These are phyloP conservation scores for Noctua janthina DNA, from an alignment of 2,888 invertebrate species.

Conservation along the genomic window DNA sequence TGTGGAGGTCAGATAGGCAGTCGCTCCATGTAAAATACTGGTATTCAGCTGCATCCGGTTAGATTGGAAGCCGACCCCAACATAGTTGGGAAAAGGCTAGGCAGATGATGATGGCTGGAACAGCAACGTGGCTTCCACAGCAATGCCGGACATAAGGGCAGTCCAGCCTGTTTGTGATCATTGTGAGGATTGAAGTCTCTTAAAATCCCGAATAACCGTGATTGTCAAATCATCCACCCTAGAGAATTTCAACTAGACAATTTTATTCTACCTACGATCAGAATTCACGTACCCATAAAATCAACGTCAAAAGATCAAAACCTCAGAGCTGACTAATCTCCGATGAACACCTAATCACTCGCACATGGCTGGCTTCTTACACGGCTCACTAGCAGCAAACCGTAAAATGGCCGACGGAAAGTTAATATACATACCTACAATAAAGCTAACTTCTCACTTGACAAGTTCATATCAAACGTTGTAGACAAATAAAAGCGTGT, in stretches of 20 bases:
- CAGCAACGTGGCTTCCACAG: too few relatives aligned
- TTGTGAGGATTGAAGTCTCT: too few relatives aligned
- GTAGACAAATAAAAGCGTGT: background rate
- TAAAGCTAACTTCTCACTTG: conserved; percentile 1
- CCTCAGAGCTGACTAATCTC: conserved; percentile 2
- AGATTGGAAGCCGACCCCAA: too few relatives aligned
- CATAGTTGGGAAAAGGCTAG: too few relatives aligned
- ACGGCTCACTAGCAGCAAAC: conserved; percentile 38
- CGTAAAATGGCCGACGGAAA: conserved; percentile 31
- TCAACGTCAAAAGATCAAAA: conserved; percentile 26
- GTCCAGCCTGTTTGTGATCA: too few relatives aligned
- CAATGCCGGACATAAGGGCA: too few relatives aligned
- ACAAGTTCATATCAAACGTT: background rate
- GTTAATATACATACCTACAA: conserved; percentile 2
- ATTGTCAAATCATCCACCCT: background rate
- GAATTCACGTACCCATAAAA: background rate
- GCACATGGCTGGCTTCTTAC: conserved; percentile 46
- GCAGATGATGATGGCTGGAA: too few relatives aligned
- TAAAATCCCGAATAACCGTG: too few relatives aligned
- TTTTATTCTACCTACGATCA: background rate
- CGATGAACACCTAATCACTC: conserved; percentile 37
- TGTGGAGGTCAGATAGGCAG: too few relatives aligned
- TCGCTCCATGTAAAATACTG: too few relatives aligned
- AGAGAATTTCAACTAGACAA: background rate
- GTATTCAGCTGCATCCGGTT: too few relatives aligned